These are phyloP conservation scores for Monoplex corrugatus DNA, from an alignment of 2,888 invertebrate species.

Conservation along the genomic window DNA sequence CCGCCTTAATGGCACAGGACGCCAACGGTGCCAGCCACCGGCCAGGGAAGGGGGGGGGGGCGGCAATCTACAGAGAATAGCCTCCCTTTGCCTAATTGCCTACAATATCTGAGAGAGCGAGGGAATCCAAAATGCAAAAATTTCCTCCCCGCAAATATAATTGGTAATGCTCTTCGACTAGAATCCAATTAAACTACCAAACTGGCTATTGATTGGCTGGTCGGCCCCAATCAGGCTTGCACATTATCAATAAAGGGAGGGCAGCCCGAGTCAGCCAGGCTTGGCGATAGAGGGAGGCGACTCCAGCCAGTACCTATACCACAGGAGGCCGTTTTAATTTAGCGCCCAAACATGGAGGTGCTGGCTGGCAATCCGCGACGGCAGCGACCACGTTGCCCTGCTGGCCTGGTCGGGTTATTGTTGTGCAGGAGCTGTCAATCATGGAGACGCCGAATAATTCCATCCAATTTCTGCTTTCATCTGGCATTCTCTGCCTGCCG, in stretches of 20 bases:
- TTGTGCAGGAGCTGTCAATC: constrained; percentile 48
- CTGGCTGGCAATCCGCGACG: constrained; percentile 1
- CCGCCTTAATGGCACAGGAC: constrained; percentile 17
- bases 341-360: constrained; percentile 52
- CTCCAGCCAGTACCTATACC: constrained; percentile 37
- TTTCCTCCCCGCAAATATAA: constrained; percentile 56
- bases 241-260: constrained; percentile 59
- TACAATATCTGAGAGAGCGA: constrained; percentile 47
- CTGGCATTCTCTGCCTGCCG: constrained; percentile 49
- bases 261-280: constrained; percentile 15
- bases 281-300: constrained; percentile 13
- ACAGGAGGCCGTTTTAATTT: constrained; percentile 52
- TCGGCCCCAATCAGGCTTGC: constrained; percentile 57
- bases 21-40: not conserved
- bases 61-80: constrained; percentile 46
- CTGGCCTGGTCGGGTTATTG: constrained; percentile 25
- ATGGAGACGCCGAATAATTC: constrained; percentile 39
- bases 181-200: constrained; percentile 63
- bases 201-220: constrained; percentile 60
- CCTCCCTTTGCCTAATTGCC: constrained; percentile 52
- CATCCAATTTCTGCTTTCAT: constrained; percentile 52
- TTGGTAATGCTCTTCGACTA: constrained; percentile 58
- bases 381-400: not conserved
- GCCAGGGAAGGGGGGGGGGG: not conserved
- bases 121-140: not conserved